Conservation (phyloP, 2,113 vertebrate genomes). For the Misgurnus mizolepis region DNA sequence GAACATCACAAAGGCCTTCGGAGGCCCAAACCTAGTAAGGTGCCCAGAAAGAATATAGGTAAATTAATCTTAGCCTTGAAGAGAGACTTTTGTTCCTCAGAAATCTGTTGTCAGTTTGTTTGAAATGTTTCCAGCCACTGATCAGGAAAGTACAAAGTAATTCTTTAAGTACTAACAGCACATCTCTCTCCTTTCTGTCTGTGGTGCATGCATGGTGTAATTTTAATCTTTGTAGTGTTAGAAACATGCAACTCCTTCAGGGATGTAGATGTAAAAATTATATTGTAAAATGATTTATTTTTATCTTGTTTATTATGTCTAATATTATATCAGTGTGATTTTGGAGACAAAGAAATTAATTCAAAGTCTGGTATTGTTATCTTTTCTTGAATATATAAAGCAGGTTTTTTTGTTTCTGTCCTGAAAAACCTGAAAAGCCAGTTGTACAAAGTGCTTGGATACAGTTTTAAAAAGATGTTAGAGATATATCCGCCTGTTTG, state of each 20-base stretch:
- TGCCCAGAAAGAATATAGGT: slow-evolving; percentile 67
- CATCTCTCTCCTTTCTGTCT: too few relatives aligned
- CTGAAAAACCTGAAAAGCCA: slow-evolving; percentile 4
- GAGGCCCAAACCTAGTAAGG: slow-evolving; percentile 58
- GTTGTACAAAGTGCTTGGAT: neutral
- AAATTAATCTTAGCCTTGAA: slow-evolving; percentile 59
- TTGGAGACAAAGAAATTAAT: neutral
- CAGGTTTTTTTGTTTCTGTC: neutral
- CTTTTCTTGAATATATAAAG: neutral
- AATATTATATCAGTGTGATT: neutral
- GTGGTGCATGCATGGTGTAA: neutral
- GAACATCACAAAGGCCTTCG: slow-evolving; percentile 62
- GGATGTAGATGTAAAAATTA: neutral
- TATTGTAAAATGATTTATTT: neutral
- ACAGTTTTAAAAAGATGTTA: neutral
- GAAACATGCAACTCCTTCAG: neutral
- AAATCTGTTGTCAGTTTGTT: neutral
- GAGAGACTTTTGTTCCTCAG: neutral
- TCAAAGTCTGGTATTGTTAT: neutral
- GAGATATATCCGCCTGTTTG: neutral
- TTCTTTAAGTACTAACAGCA: too few relatives aligned
- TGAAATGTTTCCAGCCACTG: neutral
- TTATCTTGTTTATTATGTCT: neutral
- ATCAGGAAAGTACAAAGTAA: neutral
- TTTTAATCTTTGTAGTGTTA: neutral